phyloP scores from a whole-genome alignment of 2,888 invertebrate species.

The Caenorhabditis sp. region DNA sequence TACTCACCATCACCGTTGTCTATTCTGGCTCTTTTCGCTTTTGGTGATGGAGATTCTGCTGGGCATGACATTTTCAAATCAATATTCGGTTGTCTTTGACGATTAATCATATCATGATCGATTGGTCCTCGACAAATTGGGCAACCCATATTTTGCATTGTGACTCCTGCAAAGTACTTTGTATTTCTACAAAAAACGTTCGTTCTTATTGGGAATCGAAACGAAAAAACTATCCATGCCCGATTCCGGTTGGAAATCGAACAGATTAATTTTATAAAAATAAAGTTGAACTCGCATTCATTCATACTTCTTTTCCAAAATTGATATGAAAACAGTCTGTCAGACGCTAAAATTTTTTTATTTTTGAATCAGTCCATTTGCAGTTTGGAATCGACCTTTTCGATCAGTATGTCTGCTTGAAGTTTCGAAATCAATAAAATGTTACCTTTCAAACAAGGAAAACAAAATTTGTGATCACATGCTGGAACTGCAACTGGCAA shows the following conservation, averaged over 20 bases:
- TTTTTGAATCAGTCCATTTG: too few relatives aligned
- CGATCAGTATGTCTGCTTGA: too few relatives aligned
- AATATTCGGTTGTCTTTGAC: constrained; percentile 7
- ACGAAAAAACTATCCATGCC: too few relatives aligned
- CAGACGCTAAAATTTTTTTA: too few relatives aligned
- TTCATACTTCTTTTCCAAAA: too few relatives aligned
- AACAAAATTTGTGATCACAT: constrained; percentile 60
- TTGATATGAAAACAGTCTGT: too few relatives aligned
- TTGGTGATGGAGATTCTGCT: constrained; percentile 1
- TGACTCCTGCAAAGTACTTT: constrained; percentile 20
- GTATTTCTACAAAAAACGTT: too few relatives aligned
- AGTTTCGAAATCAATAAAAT: not conserved
- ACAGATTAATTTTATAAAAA: too few relatives aligned
- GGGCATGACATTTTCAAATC: constrained; percentile 23
- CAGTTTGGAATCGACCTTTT: too few relatives aligned
- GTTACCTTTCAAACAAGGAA: constrained; percentile 57
- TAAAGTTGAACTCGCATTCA: too few relatives aligned
- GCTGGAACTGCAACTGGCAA: constrained; percentile 39
- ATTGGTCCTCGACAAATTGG: constrained; percentile 52
- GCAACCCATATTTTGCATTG: constrained; percentile 26
- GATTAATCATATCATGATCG: constrained; percentile 23
- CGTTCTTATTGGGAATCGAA: too few relatives aligned
- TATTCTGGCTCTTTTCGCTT: not conserved
- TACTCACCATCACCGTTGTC: not conserved
- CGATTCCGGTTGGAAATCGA: too few relatives aligned